Conservation (phyloP, 2,888 invertebrate species). For the Spodoptera littoralis region DNA sequence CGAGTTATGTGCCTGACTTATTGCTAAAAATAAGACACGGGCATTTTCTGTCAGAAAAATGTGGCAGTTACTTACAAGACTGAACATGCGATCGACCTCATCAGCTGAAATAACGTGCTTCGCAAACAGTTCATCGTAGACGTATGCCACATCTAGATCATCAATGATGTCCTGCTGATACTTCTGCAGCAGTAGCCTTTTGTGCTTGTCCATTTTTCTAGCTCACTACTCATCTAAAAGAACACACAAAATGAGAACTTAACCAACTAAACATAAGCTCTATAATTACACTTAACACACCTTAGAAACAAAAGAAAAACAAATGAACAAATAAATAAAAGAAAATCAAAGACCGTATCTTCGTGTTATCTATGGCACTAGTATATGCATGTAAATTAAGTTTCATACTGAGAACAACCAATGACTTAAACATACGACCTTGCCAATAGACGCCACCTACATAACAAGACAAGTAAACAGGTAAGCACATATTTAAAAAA, state of each 20-base stretch:
- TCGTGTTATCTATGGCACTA: constrained; percentile 26
- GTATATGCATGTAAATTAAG: constrained; percentile 47
- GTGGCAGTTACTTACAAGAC: constrained; percentile 65
- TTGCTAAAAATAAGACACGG: no score
- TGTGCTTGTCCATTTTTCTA: constrained; percentile 78
- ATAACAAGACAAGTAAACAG: constrained; percentile 73
- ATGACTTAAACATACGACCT: constrained; percentile 68
- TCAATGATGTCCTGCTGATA: constrained; percentile 81
- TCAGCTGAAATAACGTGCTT: constrained; percentile 76
- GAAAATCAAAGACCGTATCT: constrained; percentile 11
- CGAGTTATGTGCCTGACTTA: no score
- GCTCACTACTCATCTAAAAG: constrained; percentile 74
- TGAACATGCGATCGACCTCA: constrained; percentile 74
- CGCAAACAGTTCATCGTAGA: constrained; percentile 82
- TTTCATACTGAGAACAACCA: constrained; percentile 59
- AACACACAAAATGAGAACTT: constrained; percentile 9
- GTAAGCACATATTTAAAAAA: constrained; percentile 57
- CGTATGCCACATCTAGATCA: constrained; percentile 83
- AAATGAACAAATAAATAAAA: constrained; percentile 9
- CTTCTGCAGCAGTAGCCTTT: constrained; percentile 76
- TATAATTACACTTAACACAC: constrained; percentile 11
- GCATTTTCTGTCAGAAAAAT: no score
- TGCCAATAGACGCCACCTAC: constrained; percentile 80
- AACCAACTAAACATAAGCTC: background rate
- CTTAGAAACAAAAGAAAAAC: constrained; percentile 9